Evolutionary conservation across 2,888 invertebrate species (phyloP), one percentile per base, ranked within the genome.

Genomic region (Acanthococcus lagerstroemiae): DNA sequence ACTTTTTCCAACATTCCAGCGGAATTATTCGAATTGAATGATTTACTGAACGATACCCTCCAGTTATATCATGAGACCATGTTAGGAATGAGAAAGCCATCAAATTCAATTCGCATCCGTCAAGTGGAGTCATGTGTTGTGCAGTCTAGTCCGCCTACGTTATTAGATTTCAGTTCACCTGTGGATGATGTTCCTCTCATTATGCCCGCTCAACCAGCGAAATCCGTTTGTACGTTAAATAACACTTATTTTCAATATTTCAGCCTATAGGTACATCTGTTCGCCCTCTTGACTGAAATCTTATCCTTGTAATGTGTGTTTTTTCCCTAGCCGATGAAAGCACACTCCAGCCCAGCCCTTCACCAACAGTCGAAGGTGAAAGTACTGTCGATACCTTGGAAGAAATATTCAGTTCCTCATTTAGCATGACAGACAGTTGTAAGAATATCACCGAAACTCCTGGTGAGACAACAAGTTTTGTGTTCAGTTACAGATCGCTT

Each of bases 141-240:
- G 37, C 37, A 3, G 9, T 26, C 46, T 45, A 58, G 58, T 58
- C 54, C 54, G 24, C 46, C 55, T 9, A 37, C 67, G 1, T 73
- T 81, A 19, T 72, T 81, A 67, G 81, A 81, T 72, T 74, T 81
- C 55, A 78, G 76, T 25, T 75, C 77, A 30, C 77, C 79, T 3
- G 71, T 72, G 61, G 78, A 76, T 25, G 68, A 70, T 37, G 58
- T 72, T 50, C 70, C 73, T 27, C 27, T 60, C 17, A 44, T 52
- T n/a, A 15, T 37, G 2, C 3, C 37, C 2, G n/a, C 37, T n/a
- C 12, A 37, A n/a, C 12, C 37, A 15, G 3, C n/a, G n/a, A 37
- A 37, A 2, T 37, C 37, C n/a, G n/a, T 9, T n/a, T 15, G 37
- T 37, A n/a, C n/a, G n/a, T n/a, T n/a, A n/a, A n/a, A n/a, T n/a